These are phyloP conservation scores for Calyptommatus sinebrachiatus DNA, from an alignment of 2,113 vertebrate species.

Conservation along the genomic window DNA sequence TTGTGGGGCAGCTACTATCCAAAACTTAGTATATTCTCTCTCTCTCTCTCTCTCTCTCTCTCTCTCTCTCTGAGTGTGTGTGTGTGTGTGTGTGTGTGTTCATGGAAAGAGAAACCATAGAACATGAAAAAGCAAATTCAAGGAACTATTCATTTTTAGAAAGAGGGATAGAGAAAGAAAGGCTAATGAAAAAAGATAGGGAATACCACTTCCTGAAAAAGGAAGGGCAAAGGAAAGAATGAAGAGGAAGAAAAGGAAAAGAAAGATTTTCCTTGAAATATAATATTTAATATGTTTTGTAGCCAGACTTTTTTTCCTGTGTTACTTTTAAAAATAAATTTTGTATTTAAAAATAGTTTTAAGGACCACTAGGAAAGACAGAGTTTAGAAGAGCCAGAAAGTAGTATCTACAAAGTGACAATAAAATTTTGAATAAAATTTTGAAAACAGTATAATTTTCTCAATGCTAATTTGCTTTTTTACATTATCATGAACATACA, in stretches of 20 bases:
- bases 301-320: neutral
- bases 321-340: conserved; percentile 5
- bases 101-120: conserved; percentile 37
- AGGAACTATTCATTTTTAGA: conserved; percentile 22
- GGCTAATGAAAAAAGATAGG: conserved; percentile 42
- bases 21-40: conserved; percentile 59
- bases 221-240: no score
- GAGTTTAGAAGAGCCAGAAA: conserved; percentile 49
- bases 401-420: conserved; percentile 42
- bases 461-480: conserved; percentile 23
- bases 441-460: conserved; percentile 44
- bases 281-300: conserved; percentile 1
- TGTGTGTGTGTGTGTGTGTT: conserved; percentile 42
- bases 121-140: conserved; percentile 34
- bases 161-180: neutral
- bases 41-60: no score
- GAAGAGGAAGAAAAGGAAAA: no score
- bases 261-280: conserved; percentile 21
- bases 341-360: conserved; percentile 14
- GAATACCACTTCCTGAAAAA: conserved; percentile 6
- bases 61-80: no score
- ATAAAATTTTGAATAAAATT: conserved; percentile 53
- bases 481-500: no score
- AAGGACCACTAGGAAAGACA: conserved; percentile 46
- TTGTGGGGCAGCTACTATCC: conserved; percentile 73